A percentile compares a stretch with the other conserved stretches of the same genome.
phyloP scores from a whole-genome alignment of 2,113 vertebrate genomes.

The Steatornis caripensis region DNA sequence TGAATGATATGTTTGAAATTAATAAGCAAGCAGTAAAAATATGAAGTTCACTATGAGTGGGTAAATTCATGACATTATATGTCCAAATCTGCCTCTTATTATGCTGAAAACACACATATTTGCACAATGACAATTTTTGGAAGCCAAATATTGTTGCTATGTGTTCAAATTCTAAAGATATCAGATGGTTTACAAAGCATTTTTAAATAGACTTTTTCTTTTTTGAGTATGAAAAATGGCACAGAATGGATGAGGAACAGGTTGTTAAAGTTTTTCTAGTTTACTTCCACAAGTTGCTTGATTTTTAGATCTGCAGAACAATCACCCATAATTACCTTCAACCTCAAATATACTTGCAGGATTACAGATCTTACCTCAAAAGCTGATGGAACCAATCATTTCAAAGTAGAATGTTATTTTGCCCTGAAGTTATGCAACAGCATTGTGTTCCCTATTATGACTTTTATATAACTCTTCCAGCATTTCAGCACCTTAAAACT shows the following conservation, averaged over 20 bases:
- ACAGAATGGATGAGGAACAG: no score
- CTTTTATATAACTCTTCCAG: background rate
- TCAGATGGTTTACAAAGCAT: background rate
- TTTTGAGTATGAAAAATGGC: no score
- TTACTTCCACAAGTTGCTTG: no score
- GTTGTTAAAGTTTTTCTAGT: no score
- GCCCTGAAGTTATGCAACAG: background rate
- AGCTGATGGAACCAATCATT: background rate
- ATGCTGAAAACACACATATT: background rate
- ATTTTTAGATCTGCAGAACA: no score
- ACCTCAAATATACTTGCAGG: no score
- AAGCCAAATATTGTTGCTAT: no score
- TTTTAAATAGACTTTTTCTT: no score
- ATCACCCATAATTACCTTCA: no score
- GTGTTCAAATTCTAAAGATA: background rate
- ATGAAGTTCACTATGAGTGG: background rate
- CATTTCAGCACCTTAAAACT: background rate
- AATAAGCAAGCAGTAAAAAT: background rate
- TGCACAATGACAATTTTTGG: background rate
- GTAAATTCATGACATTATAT: background rate
- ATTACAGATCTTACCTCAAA: no score
- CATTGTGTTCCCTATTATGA: background rate
- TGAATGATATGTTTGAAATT: background rate
- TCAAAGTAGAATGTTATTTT: background rate
- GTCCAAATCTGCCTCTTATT: background rate